phyloP scores from a whole-genome alignment of 2,888 invertebrate genomes.

The Polyommatus iphigenia region DNA sequence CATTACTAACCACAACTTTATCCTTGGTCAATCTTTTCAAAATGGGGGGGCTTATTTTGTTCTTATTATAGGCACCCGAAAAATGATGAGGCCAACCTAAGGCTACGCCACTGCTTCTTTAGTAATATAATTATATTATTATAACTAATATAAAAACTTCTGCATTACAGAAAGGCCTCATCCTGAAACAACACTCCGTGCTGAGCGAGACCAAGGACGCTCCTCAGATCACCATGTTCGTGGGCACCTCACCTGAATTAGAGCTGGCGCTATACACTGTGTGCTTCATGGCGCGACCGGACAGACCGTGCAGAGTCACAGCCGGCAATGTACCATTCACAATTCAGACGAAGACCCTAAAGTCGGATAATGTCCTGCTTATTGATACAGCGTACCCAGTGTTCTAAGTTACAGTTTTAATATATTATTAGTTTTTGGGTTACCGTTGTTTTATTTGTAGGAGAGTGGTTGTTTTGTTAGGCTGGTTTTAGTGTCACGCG shows the following conservation, averaged over 20 bases:
- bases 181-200: constrained; percentile 86
- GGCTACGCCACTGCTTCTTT: too few relatives aligned
- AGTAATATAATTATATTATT: too few relatives aligned
- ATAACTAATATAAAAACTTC: neutral
- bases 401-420: constrained; percentile 37
- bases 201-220: constrained; percentile 86
- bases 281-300: constrained; percentile 90
- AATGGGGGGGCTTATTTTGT: too few relatives aligned
- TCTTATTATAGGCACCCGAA: too few relatives aligned
- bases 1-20: too few relatives aligned
- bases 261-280: constrained; percentile 94
- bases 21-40: too few relatives aligned
- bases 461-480: too few relatives aligned
- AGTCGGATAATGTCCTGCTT: constrained; percentile 61
- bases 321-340: constrained; percentile 67
- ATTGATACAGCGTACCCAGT: constrained; percentile 69
- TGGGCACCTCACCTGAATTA: constrained; percentile 94
- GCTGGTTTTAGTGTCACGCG: too few relatives aligned
- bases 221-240: constrained; percentile 89
- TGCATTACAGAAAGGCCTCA: constrained; percentile 86
- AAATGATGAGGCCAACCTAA: too few relatives aligned
- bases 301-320: constrained; percentile 85
- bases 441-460: neutral
- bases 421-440: neutral
- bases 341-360: constrained; percentile 68